A percentile compares a stretch with the other conserved stretches of the same genome.
Conservation (phyloP, 2,797 vertebrate species). For the Podarcis siculus region DNA sequence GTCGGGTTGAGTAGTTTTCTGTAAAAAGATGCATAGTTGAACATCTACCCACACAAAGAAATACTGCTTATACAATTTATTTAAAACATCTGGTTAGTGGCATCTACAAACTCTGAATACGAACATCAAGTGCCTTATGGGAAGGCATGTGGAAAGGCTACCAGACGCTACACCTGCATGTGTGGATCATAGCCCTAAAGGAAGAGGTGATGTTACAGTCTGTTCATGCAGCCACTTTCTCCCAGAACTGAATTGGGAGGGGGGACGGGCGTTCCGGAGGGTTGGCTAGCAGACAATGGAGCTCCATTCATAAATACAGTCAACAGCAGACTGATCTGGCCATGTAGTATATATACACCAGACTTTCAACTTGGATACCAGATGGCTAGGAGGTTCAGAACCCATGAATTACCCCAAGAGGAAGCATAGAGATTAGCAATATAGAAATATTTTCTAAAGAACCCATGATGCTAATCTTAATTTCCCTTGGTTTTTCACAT, state of each 20-base stretch:
- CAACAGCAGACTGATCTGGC: not conserved
- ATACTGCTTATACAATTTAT: not conserved
- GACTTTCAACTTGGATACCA: not conserved
- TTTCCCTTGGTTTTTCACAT: not conserved
- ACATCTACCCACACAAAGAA: not conserved
- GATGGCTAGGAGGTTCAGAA: not conserved
- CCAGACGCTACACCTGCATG: not conserved
- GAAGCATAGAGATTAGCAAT: not conserved
- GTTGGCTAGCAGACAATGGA: not conserved
- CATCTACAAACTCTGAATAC: not conserved
- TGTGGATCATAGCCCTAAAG: not conserved
- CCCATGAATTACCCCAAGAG: not conserved
- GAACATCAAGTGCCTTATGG: not conserved
- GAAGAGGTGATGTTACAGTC: not conserved
- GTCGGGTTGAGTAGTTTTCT: not conserved
- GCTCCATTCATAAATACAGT: not conserved
- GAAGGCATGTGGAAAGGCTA: too few relatives aligned
- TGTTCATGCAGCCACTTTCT: not conserved
- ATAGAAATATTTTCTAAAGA: not conserved
- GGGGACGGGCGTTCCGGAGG: not conserved
- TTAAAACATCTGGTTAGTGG: not conserved
- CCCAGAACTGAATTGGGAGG: not conserved
- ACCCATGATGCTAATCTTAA: not conserved
- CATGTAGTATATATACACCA: not conserved
- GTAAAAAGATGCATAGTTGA: not conserved